phyloP scores from a whole-genome alignment of 1,140 invertebrate genomes.

The Calephelis virginiensis region DNA sequence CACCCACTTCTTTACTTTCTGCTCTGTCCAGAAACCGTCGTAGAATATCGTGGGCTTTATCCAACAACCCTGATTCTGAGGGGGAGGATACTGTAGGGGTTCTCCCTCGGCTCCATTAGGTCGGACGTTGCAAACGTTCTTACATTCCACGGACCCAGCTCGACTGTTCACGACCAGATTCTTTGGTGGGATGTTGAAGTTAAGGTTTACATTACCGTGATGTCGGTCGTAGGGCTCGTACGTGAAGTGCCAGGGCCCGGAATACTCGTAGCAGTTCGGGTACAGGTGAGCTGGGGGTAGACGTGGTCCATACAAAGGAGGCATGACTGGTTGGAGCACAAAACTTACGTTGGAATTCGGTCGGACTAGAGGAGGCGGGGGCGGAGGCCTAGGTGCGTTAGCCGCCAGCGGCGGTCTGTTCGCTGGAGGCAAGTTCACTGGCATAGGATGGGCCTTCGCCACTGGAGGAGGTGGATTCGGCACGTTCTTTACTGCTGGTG shows the following conservation, averaged over 20 bases:
- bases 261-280: conserved; percentile 65
- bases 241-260: conserved; percentile 64
- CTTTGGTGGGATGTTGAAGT: conserved; percentile 68
- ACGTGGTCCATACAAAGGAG: conserved; percentile 53
- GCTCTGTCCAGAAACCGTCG: conserved; percentile 76
- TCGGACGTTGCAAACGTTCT: conserved; percentile 42
- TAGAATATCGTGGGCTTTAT: conserved; percentile 76
- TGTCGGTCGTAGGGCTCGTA: conserved; percentile 62
- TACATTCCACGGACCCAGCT: conserved; percentile 43
- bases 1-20: conserved; percentile 76
- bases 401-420: conserved; percentile 25
- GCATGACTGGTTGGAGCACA: conserved; percentile 61
- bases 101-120: conserved; percentile 37
- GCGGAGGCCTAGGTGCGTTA: conserved; percentile 26
- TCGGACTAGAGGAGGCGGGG: conserved; percentile 29
- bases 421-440: conserved; percentile 43
- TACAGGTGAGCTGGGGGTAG: conserved; percentile 43
- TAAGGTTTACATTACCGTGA: conserved; percentile 62
- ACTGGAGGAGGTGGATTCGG: conserved; percentile 31
- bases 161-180: conserved; percentile 59
- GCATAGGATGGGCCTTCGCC: conserved; percentile 46
- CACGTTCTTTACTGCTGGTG: conserved; percentile 36
- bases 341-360: conserved; percentile 73
- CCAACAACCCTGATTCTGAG: conserved; percentile 61
- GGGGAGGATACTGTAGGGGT: conserved; percentile 36